phyloP scores from a whole-genome alignment of 2,797 vertebrate species.

The Alca torda region DNA sequence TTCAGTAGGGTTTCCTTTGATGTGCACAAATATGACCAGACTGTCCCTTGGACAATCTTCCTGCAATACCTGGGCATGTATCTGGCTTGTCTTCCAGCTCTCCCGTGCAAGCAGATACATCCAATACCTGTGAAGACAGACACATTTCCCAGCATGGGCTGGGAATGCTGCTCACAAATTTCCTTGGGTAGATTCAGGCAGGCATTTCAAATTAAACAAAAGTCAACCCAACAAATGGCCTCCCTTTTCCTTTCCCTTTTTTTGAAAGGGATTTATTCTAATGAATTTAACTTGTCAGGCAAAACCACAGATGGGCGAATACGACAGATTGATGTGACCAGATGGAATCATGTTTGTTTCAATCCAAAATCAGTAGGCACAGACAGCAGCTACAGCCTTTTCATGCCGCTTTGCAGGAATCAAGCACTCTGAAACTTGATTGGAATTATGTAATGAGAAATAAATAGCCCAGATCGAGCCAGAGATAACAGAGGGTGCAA shows the following conservation, averaged over 20 bases:
- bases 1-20: not conserved
- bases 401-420: not conserved
- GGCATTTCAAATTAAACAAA: not conserved
- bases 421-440: not conserved
- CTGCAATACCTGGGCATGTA: rapidly evolving
- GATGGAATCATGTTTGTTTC: conserved; percentile 37
- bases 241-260: not conserved
- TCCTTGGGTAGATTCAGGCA: not conserved
- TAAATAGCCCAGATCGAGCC: not conserved
- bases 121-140: not conserved
- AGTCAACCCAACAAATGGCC: not conserved
- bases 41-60: not conserved
- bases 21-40: not conserved
- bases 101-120: not conserved
- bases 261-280: not conserved
- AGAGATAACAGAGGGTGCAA: not conserved
- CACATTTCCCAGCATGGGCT: not conserved
- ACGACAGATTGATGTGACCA: conserved; percentile 8
- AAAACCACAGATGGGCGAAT: conserved; percentile 1
- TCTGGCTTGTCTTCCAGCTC: not conserved
- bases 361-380: not conserved
- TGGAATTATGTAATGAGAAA: conserved; percentile 33
- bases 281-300: not conserved
- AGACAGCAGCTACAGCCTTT: conserved; percentile 23
- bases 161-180: not conserved